phyloP scores from a whole-genome alignment of 2,888 invertebrate genomes.

The Suillia variegata region DNA sequence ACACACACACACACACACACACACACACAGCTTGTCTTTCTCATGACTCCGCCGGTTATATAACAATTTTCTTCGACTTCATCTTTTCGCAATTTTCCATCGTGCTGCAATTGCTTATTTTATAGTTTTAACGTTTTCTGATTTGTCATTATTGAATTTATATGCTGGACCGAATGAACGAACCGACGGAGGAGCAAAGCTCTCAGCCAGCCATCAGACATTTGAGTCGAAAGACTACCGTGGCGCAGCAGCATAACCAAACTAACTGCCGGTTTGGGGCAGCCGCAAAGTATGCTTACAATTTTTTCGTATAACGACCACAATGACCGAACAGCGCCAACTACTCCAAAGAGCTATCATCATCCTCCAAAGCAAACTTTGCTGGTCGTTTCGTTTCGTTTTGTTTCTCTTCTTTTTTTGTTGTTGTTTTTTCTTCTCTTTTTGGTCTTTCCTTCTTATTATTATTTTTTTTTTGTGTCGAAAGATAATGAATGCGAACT shows the following conservation, averaged over 20 bases:
- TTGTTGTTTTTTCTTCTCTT: background rate
- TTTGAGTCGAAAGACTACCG: too few species aligned
- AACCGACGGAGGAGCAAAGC: background rate
- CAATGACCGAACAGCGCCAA: conserved; percentile 7
- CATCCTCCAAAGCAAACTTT: background rate
- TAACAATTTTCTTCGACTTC: conserved; percentile 4
- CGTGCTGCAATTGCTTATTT: conserved; percentile 36
- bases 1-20: too few species aligned
- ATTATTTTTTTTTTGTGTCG: conserved; percentile 11
- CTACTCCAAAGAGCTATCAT: too few species aligned
- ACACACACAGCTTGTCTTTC: too few species aligned
- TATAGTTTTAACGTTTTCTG: conserved; percentile 15
- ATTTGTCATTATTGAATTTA: conserved; percentile 22
- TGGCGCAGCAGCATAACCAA: too few species aligned
- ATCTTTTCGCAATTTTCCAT: conserved; percentile 23
- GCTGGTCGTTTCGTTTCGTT: background rate
- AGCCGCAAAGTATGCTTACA: background rate
- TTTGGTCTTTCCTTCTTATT: background rate
- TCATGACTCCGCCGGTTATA: too few species aligned
- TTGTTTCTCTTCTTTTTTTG: background rate
- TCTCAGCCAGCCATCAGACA: background rate
- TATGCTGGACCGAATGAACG: background rate
- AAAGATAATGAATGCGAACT: conserved; percentile 25
- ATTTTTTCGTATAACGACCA: conserved; percentile 1
- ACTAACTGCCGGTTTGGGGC: background rate